phyloP scores from a whole-genome alignment of 1,140 invertebrate genomes.

The Camponotus pennsylvanicus region DNA sequence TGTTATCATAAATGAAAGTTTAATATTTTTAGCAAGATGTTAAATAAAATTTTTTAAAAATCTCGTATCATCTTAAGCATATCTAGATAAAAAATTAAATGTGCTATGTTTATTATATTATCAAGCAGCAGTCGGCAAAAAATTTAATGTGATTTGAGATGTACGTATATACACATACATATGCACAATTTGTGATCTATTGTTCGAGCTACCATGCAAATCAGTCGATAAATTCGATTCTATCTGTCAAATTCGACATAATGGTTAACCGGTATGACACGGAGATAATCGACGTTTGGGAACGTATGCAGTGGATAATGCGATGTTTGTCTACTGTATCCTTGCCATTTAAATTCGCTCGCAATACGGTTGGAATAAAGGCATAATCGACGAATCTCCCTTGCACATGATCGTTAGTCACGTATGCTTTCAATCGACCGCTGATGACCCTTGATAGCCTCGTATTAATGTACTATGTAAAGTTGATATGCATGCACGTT shows the following conservation, averaged over 20 bases:
- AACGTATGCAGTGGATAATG: conserved; percentile 15
- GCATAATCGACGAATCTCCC: neutral
- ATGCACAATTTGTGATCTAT: neutral
- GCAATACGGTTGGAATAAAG: neutral
- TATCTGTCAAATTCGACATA: conserved; percentile 20
- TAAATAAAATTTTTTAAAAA: neutral
- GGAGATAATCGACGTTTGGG: conserved; percentile 7
- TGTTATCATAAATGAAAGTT: neutral
- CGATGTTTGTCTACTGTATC: conserved; percentile 13
- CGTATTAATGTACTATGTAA: conserved; percentile 25
- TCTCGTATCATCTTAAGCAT: neutral
- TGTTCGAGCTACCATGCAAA: neutral
- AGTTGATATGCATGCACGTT: conserved; percentile 13
- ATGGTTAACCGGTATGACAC: neutral
- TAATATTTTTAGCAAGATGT: neutral
- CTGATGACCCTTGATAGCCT: conserved; percentile 33
- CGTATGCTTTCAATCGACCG: conserved; percentile 9
- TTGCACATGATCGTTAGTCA: conserved; percentile 7
- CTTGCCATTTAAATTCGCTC: conserved; percentile 36
- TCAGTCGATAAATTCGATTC: conserved; percentile 13
- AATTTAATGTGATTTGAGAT: conserved; percentile 17
- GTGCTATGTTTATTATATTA: neutral
- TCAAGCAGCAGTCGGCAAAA: neutral
- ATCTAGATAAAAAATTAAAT: neutral
- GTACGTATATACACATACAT: neutral